These are phyloP conservation scores for Pyrocoelia pectoralis DNA, from an alignment of 2,888 invertebrate species.

Conservation along the genomic window DNA sequence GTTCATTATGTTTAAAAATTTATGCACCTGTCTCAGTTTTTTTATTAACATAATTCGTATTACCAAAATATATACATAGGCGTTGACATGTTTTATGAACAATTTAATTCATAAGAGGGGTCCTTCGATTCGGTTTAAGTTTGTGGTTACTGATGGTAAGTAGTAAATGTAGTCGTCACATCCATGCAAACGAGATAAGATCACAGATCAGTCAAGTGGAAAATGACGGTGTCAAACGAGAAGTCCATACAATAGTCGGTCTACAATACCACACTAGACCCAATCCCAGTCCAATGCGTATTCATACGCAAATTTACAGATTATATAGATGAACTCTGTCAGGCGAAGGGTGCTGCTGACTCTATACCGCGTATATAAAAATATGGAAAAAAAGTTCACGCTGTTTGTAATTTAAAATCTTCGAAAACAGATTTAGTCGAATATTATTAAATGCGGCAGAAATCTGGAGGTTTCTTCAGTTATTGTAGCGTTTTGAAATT, in stretches of 20 bases:
- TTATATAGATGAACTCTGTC: slow-evolving; percentile 47
- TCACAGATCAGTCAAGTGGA: slow-evolving; percentile 60
- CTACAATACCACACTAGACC: slow-evolving; percentile 46
- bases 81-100: slow-evolving; percentile 11
- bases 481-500: slow-evolving; percentile 10
- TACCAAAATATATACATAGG: background rate
- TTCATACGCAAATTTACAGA: slow-evolving; percentile 60
- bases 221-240: slow-evolving; percentile 61
- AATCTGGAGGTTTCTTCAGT: background rate
- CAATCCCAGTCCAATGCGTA: slow-evolving; percentile 45
- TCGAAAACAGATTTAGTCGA: background rate
- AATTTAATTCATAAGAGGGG: slow-evolving; percentile 19
- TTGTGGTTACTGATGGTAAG: slow-evolving; percentile 26
- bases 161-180: slow-evolving; percentile 48
- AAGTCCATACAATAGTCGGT: slow-evolving; percentile 55
- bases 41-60: background rate
- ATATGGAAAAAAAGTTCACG: slow-evolving; percentile 11
- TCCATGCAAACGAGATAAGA: slow-evolving; percentile 54
- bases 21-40: background rate
- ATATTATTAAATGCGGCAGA: background rate
- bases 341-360: slow-evolving; percentile 24
- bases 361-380: slow-evolving; percentile 18
- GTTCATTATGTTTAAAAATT: too few relatives aligned
- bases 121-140: slow-evolving; percentile 12
- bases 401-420: background rate